Percentiles rank a stretch among this genome's conserved stretches.
Conservation (phyloP, 2,797 vertebrate species). For the Sternarchorhynchus goeldii region DNA sequence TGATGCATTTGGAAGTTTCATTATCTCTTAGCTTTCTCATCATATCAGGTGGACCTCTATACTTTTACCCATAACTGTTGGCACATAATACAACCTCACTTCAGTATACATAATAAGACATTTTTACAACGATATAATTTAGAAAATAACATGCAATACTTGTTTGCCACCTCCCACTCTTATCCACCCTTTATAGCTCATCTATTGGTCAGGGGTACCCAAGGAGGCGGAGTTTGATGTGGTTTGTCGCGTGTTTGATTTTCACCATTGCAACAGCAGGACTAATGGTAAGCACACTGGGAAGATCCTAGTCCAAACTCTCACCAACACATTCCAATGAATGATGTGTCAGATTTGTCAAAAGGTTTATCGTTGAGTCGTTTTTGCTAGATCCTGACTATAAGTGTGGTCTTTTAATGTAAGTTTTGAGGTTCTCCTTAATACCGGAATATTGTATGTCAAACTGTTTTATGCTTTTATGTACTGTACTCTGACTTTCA, state of each 20-base stretch:
- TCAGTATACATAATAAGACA: not conserved
- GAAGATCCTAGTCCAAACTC: not conserved
- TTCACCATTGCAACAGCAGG: conserved; percentile 75
- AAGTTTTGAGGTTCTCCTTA: too few relatives aligned
- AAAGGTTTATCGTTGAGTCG: too few relatives aligned
- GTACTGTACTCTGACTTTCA: too few relatives aligned
- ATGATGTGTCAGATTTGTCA: too few relatives aligned
- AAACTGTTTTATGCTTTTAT: too few relatives aligned
- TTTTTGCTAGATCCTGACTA: too few relatives aligned
- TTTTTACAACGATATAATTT: not conserved
- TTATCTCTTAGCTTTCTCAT: not conserved
- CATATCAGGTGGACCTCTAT: too few relatives aligned
- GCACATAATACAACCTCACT: not conserved
- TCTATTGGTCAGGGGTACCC: conserved; percentile 85
- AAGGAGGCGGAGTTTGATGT: conserved; percentile 80
- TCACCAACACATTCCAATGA: not conserved
- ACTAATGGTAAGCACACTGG: conserved; percentile 67
- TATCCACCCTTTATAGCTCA: conserved; percentile 70
- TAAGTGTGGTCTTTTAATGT: too few relatives aligned
- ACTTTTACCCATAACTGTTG: too few relatives aligned
- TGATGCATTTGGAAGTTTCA: not conserved
- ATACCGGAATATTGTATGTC: too few relatives aligned
- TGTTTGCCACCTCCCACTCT: not conserved
- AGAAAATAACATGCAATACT: not conserved
- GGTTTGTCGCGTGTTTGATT: conserved; percentile 79